Evolutionary conservation across 1,140 invertebrate genomes (phyloP), one percentile per base, ranked within the genome.

Genomic region (Thaumatotibia leucotreta): DNA sequence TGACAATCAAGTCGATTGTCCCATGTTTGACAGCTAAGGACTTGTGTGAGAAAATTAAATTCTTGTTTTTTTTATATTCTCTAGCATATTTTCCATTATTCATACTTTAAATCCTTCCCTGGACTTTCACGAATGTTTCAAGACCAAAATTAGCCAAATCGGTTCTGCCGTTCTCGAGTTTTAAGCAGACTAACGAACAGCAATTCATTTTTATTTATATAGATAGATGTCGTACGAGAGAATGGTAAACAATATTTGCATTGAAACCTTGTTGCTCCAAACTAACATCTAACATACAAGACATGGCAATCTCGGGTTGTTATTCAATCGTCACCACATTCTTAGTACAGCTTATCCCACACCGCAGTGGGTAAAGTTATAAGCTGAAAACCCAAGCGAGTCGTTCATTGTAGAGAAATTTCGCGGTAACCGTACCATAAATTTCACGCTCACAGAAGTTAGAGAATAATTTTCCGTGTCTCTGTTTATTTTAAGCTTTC

Each of bases 361-460:
- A 73, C 74, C 74, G 68, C 77, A 77, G 65, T 74, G 73, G 70
- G 33, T 70, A 74, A 84, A 84, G 81, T 86, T 85, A 79, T 79
- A 80, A 83, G 77, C 79, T 80, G 74, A 79, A 84, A 86, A 77
- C 78, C 82, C 81, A 77, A 77, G 80, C 78, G 82, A 82, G 74
- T 84, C 83, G 81, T 86, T 84, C 81, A 81, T 83, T 84, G 82
- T 83, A 73, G 73, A 76, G 77, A 82, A 84, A 86, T 82, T 88
- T 82, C 75, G 82, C 74, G 83, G 85, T 86, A 81, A 88, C 76
- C 78, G 76, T 84, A 82, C 83, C 82, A 88, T 88, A 88, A 85
- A 86, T 86, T 85, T 84, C 77, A 72, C 75, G 75, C 77, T 88
- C 80, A 77, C 76, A 73, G 68, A 86, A 88, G 80, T 88, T 86